Conservation (phyloP, 2,888 invertebrate species). For the Drosophila neotestacea region DNA sequence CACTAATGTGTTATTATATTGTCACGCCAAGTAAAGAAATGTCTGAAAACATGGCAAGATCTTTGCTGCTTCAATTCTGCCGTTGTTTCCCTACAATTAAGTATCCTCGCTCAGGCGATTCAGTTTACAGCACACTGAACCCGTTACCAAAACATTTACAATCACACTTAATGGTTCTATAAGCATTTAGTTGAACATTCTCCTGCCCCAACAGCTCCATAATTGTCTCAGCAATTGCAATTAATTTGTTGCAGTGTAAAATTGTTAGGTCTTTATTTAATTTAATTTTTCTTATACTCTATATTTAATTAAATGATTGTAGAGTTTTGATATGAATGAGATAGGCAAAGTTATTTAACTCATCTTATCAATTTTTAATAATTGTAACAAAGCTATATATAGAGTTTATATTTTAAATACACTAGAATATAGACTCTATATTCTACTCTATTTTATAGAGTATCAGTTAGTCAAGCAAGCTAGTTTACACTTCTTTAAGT, state of each 20-base stretch:
- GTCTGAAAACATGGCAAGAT: background rate
- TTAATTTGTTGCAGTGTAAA: background rate
- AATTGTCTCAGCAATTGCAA: background rate
- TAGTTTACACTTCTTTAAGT: background rate
- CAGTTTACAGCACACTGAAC: background rate
- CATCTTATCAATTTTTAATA: too few species aligned
- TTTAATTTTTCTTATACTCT: background rate
- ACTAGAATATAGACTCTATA: too few species aligned
- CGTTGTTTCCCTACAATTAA: background rate
- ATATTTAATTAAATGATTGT: too few species aligned
- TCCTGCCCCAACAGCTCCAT: slow-evolving; percentile 24
- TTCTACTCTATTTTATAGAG: background rate
- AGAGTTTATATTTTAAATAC: too few species aligned
- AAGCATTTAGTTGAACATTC: slow-evolving; percentile 30
- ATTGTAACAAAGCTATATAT: too few species aligned
- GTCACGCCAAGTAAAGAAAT: background rate
- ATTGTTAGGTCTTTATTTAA: background rate
- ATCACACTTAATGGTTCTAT: slow-evolving; percentile 25
- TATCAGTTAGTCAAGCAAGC: background rate
- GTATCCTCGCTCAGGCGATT: background rate
- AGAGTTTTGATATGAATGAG: too few species aligned
- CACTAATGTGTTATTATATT: background rate
- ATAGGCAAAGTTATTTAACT: too few species aligned
- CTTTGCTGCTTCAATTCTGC: background rate
- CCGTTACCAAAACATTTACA: background rate